Base-by-base conservation (phyloP, 2,113 vertebrate species). In the Hippoglossus stenolepis region DNA sequence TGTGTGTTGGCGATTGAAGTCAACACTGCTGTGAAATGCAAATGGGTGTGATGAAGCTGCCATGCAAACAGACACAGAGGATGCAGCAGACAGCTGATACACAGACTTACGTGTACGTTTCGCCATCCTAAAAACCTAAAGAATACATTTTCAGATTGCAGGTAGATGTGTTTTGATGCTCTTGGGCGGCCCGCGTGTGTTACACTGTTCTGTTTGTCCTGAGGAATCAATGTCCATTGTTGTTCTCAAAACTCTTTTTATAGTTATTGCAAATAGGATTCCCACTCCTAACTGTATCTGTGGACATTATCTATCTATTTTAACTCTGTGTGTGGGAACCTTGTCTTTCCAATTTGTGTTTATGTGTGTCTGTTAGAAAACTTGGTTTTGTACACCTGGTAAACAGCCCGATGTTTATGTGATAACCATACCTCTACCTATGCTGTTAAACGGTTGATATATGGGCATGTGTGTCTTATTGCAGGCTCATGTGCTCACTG, bases 1-100 rank as follows among this genome's bases (percentile, higher is more conserved):
- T 65, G 67, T 75, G 73, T 75, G 79, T 85, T 83, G 67, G 80
- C 80, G 87, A 86, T 89, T 79, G 77, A 82, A 90, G 89, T 86
- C 85, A 84, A 82, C 80, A 61, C 79, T 65, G 76, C 80, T 87
- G 75, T 85, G 84, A 89, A 87, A 91, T 91, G 91, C 83, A 90
- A 90, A 90, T 86, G 40, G 20, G 10, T 74, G 54, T 54, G 65
- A 85, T 89, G 79, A 86, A 77, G 58, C 72, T 79, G 13, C 24
- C 4, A 45, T 73, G 54, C 40, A 65, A 85, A 84, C 13, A 17
- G 79, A 83, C 66, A 62, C 35, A 26, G 53, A 80, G 58, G 64
- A 83, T 79, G 38, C 63, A 69, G 51, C 70, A 74, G 82, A 84
- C 76, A 85, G 76, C 31, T 31, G 40, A 86, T 67, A 73, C 75